A percentile compares a stretch with the other conserved stretches of the same genome.
These are phyloP conservation scores for Pteropus rufus DNA, from an alignment of 2,797 vertebrate species.

Conservation along the genomic window DNA sequence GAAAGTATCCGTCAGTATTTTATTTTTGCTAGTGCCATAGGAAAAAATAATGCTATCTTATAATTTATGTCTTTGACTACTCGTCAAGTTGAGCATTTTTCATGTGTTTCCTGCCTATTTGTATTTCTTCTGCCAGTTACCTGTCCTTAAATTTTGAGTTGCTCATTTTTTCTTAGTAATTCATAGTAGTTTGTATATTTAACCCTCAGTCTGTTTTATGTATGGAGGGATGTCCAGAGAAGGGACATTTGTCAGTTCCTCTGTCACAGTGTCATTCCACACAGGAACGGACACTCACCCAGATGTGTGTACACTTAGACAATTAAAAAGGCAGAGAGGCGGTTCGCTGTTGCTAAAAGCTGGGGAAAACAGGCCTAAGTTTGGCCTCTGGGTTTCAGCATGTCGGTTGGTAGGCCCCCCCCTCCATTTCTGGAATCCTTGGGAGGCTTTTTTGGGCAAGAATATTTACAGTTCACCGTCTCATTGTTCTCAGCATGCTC, in stretches of 20 bases:
- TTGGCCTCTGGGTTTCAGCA: neutral
- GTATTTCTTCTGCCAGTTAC: neutral
- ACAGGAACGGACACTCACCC: no score
- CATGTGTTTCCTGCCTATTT: neutral
- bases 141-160: neutral
- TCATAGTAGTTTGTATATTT: neutral
- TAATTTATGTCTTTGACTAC: neutral
- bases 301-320: rapidly evolving
- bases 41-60: neutral
- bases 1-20: neutral
- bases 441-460: neutral
- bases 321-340: neutral
- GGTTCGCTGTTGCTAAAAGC: neutral
- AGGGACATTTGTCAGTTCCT: neutral
- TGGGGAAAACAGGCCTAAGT: neutral
- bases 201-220: neutral
- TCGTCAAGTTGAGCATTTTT: neutral
- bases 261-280: neutral
- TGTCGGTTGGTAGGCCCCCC: neutral
- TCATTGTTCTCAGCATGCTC: constrained; percentile 6
- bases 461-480: neutral
- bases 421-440: neutral
- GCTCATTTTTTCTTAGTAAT: neutral
- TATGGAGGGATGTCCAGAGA: no score
- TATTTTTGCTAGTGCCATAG: neutral